These are phyloP conservation scores for Bradypus variegatus DNA, from an alignment of 2,797 vertebrate species.

Conservation along the genomic window DNA sequence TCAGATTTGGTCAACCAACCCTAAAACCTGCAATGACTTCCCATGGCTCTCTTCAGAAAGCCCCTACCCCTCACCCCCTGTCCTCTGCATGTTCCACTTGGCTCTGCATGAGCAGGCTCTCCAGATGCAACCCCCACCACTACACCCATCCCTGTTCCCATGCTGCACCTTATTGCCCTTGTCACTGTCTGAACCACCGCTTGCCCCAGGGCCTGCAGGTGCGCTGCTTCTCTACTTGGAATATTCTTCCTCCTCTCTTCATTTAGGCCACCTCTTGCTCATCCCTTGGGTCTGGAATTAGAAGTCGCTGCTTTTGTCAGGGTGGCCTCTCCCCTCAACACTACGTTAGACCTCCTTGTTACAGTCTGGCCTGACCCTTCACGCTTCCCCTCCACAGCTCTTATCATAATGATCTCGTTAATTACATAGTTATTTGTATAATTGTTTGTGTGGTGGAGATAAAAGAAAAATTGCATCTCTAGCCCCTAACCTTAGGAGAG, in stretches of 20 bases:
- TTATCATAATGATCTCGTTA: slow-evolving; percentile 51
- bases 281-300: not conserved
- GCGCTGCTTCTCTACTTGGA: not conserved
- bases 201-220: not conserved
- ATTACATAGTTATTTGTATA: slow-evolving; percentile 54
- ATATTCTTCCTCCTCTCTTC: not conserved
- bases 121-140: not conserved
- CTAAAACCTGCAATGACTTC: not conserved
- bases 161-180: no score
- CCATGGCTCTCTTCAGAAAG: not conserved
- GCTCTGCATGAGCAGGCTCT: not conserved
- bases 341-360: slow-evolving; percentile 27
- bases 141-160: not conserved
- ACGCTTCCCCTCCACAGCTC: not conserved
- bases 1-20: not conserved
- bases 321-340: slow-evolving; percentile 22
- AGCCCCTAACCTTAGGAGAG: not conserved
- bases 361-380: not conserved
- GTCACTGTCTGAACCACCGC: not conserved
- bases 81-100: not conserved
- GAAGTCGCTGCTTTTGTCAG: not conserved
- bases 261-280: not conserved
- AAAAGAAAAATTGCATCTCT: slow-evolving; percentile 43
- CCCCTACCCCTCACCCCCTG: no score
- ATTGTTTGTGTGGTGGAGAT: slow-evolving; percentile 52